Conservation (phyloP, 2,113 vertebrate genomes). For the Sphaerodactylus townsendi region DNA sequence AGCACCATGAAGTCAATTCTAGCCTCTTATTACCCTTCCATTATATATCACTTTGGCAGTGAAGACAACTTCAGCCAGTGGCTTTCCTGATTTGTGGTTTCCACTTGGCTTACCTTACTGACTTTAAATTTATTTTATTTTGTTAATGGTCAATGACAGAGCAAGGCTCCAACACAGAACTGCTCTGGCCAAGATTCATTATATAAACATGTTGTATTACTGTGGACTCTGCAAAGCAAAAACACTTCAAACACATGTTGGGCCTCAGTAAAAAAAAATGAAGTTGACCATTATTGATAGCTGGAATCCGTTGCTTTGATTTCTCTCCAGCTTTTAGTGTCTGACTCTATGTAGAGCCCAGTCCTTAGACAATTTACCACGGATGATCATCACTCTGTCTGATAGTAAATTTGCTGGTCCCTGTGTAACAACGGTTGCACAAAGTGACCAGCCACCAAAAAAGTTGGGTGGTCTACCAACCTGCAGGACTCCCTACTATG, state of each 20-base stretch:
- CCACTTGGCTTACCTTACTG: constrained; percentile 74
- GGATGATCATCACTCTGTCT: neutral
- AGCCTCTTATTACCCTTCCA: constrained; percentile 75
- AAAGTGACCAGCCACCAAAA: too few species aligned
- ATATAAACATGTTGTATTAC: constrained; percentile 76
- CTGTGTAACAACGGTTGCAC: too few species aligned
- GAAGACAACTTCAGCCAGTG: constrained; percentile 72
- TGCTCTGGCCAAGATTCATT: constrained; percentile 73
- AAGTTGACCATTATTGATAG: constrained; percentile 57
- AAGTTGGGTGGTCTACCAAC: too few species aligned
- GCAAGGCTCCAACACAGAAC: constrained; percentile 75
- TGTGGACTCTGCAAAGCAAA: constrained; percentile 73
- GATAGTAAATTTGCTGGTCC: too few species aligned
- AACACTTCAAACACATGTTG: constrained; percentile 50
- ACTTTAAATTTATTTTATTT: constrained; percentile 80
- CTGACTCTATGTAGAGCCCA: constrained; percentile 33
- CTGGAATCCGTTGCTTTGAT: constrained; percentile 57
- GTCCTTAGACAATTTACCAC: constrained; percentile 43
- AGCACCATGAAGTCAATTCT: constrained; percentile 72
- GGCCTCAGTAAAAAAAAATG: neutral
- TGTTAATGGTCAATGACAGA: constrained; percentile 75
- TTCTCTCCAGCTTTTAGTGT: constrained; percentile 45
- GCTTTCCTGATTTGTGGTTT: constrained; percentile 82
- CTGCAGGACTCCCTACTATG: too few species aligned
- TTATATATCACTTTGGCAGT: constrained; percentile 79